phyloP scores from a whole-genome alignment of 2,888 invertebrate species.

The Spilarctia lutea region DNA sequence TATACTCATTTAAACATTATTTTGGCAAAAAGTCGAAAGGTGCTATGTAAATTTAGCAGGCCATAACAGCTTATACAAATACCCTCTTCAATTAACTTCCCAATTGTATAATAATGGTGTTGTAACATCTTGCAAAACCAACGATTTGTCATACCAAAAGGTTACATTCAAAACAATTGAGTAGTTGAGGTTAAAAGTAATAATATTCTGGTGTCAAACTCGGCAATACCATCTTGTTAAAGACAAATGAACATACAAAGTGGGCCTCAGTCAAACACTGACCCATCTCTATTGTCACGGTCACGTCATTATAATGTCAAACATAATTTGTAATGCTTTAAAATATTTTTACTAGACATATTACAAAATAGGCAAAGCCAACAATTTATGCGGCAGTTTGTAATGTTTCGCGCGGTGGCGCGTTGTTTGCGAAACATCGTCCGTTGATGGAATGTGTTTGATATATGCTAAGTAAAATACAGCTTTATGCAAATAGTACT shows the following conservation, averaged over 20 bases:
- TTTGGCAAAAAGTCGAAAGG: neutral
- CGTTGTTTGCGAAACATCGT: slow-evolving; percentile 44
- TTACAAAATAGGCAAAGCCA: slow-evolving; percentile 48
- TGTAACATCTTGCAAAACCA: slow-evolving; percentile 13
- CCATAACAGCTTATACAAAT: neutral
- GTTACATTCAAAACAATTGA: slow-evolving; percentile 18
- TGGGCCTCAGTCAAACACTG: slow-evolving; percentile 39
- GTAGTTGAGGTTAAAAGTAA: slow-evolving; percentile 11
- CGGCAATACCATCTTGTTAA: slow-evolving; percentile 7
- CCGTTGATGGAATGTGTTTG: slow-evolving; percentile 48
- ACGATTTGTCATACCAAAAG: slow-evolving; percentile 22
- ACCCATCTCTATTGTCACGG: slow-evolving; percentile 49
- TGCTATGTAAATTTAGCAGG: neutral
- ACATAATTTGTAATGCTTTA: slow-evolving; percentile 50
- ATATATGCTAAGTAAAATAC: slow-evolving; percentile 50
- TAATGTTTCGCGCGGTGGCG: slow-evolving; percentile 40
- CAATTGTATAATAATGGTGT: slow-evolving; percentile 7
- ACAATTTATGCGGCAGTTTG: slow-evolving; percentile 49
- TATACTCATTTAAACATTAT: neutral
- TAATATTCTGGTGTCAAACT: slow-evolving; percentile 11
- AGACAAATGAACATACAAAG: slow-evolving; percentile 29
- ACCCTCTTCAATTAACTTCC: slow-evolving; percentile 12
- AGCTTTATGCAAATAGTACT: slow-evolving; percentile 43
- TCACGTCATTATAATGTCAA: slow-evolving; percentile 52
- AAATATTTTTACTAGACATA: slow-evolving; percentile 48